Evolutionary conservation across 1,140 invertebrate species (phyloP).

Genomic region (Capitella teleta): DNA sequence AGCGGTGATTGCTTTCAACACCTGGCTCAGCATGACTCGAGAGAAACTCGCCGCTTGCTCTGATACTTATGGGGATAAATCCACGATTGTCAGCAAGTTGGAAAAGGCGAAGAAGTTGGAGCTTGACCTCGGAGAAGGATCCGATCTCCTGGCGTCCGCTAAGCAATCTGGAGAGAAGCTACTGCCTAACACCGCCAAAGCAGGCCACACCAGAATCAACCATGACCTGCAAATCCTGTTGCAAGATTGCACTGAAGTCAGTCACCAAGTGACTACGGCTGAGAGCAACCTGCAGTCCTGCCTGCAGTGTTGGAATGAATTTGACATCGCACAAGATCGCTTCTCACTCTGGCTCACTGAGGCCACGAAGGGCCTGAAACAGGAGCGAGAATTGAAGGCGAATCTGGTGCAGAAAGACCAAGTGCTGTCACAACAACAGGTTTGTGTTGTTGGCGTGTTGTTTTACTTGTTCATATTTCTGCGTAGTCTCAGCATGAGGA

Average conservation of each 20-base stretch:
- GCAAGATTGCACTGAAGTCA: constrained; percentile 31
- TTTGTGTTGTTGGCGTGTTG: constrained; percentile 5
- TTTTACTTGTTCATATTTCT: neutral
- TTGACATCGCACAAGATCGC: constrained; percentile 52
- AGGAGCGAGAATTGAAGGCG: constrained; percentile 77
- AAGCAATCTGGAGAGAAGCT: constrained; percentile 27
- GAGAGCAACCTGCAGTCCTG: constrained; percentile 49
- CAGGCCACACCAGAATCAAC: constrained; percentile 19
- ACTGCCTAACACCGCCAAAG: constrained; percentile 26
- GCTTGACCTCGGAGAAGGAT: constrained; percentile 18
- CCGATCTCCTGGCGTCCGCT: constrained; percentile 23
- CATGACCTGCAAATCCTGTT: constrained; percentile 30
- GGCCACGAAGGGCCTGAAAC: constrained; percentile 77
- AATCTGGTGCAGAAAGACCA: constrained; percentile 86
- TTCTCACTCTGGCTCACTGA: constrained; percentile 83
- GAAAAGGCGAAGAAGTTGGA: constrained; percentile 58
- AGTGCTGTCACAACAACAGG: constrained; percentile 50
- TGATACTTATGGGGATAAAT: constrained; percentile 86
- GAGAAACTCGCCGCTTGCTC: constrained; percentile 85
- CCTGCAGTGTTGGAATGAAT: constrained; percentile 29
- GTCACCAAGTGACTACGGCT: constrained; percentile 11
- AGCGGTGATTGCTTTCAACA: constrained; percentile 76
- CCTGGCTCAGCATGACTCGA: constrained; percentile 78
- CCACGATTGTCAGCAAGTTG: constrained; percentile 58
- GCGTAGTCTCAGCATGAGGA: neutral